phyloP scores from a whole-genome alignment of 2,888 invertebrate species.

The Escarpia spicata region DNA sequence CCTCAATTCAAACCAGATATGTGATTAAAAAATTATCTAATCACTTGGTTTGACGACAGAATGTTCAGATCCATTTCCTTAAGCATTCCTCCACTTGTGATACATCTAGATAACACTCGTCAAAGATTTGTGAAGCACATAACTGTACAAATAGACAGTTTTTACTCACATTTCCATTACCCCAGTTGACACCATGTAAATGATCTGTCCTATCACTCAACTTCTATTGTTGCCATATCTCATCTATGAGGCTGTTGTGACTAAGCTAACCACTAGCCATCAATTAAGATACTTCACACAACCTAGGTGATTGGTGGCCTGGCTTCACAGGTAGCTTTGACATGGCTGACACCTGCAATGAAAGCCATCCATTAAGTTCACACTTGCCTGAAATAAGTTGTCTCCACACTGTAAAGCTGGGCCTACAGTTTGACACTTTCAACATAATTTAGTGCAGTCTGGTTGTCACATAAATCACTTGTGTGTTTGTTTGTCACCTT shows the following conservation, averaged over 20 bases:
- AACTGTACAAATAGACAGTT: not conserved
- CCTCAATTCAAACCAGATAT: no score
- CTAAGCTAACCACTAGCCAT: not conserved
- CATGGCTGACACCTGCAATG: not conserved
- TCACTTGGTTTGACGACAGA: no score
- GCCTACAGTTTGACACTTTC: constrained; percentile 9
- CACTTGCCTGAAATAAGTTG: constrained; percentile 3
- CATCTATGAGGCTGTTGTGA: not conserved
- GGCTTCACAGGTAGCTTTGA: constrained; percentile 9
- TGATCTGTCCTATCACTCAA: not conserved
- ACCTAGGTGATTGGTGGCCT: not conserved
- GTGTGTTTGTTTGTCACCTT: constrained; percentile 3
- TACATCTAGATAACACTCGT: not conserved
- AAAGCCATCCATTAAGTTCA: constrained; percentile 4
- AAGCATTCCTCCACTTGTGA: not conserved
- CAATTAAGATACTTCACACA: constrained; percentile 13
- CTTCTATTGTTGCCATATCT: not conserved
- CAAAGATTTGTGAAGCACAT: not conserved
- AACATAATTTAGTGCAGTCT: not conserved
- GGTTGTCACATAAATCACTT: not conserved
- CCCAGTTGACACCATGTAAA: not conserved
- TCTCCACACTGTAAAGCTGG: not conserved
- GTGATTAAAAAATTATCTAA: no score
- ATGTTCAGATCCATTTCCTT: not conserved
- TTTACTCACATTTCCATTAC: not conserved